phyloP scores from a whole-genome alignment of 2,888 invertebrate species.

The Crocallis elinguaria region DNA sequence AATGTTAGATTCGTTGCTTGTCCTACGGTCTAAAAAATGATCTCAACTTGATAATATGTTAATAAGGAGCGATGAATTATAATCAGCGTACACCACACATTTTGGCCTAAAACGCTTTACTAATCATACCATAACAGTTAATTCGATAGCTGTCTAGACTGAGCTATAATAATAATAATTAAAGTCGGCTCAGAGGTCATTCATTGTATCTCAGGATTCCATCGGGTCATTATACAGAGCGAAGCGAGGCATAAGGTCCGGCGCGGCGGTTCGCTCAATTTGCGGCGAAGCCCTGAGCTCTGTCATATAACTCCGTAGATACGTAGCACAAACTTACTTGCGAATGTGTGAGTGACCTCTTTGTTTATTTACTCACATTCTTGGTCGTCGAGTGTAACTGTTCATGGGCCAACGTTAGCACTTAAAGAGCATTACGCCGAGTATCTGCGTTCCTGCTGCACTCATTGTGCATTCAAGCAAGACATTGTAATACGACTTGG shows the following conservation, averaged over 20 bases:
- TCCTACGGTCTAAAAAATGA: no score
- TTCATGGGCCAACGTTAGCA: slow-evolving; percentile 29
- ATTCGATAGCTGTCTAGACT: slow-evolving; percentile 31
- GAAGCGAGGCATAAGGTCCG: slow-evolving; percentile 44
- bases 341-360: slow-evolving; percentile 20
- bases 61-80: no score
- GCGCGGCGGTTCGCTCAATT: slow-evolving; percentile 48
- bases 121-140: slow-evolving; percentile 28
- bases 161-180: slow-evolving; percentile 38
- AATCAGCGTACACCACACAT: background rate
- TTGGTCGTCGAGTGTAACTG: slow-evolving; percentile 26
- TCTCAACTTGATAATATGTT: no score
- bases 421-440: slow-evolving; percentile 20
- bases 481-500: slow-evolving; percentile 21
- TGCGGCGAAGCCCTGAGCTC: slow-evolving; percentile 20
- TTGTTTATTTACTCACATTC: slow-evolving; percentile 32
- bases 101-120: slow-evolving; percentile 13
- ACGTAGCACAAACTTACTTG: slow-evolving; percentile 16
- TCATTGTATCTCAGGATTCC: slow-evolving; percentile 41
- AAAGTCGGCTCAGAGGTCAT: slow-evolving; percentile 35
- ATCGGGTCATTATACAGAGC: slow-evolving; percentile 43
- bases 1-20: no score
- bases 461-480: slow-evolving; percentile 27
- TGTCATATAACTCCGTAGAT: slow-evolving; percentile 7
- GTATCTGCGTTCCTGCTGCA: slow-evolving; percentile 14